Evolutionary conservation across 2,888 invertebrate genomes (phyloP), one percentile per base, ranked within the genome.

Genomic region (Blastobasis lacticolella): DNA sequence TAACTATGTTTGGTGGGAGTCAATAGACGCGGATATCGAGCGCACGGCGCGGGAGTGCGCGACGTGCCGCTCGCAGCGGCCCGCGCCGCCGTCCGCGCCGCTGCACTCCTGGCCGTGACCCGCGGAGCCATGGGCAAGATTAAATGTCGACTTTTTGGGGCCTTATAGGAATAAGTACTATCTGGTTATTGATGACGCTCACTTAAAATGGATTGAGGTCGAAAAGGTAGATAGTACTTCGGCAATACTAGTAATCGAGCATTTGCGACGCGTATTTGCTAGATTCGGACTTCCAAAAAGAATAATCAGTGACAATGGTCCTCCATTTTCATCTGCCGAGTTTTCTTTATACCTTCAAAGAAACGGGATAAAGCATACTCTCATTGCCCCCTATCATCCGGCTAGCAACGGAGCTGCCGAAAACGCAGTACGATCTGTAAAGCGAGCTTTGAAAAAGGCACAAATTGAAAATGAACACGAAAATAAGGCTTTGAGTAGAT

Each of bases 131-230:
- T 53, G 51, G 54, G 38, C 45, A 4, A 49, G 50, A 1, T 44
- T 56, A 2, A 43, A 56, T 45, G 6, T 56, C 9, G 57, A 60
- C 41, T 59, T 54, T 48, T 38, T 56, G 6, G 57, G 56, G 5
- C 57, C 59, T 5, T 56, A 53, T 37, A 37, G 44, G 44, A 56
- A 56, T 49, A 56, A 46, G 10, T 54, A 57, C n/a, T 64, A 60
- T 49, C 46, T 62, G 37, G 45, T 62, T 5, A 38, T 60, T 3
- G 51, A 60, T 0, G 62, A 64, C 37, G 61, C 61, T 0, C 55
- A 62, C 42, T 57, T 57, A 4, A 61, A 62, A 49, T 62, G 63
- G 62, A 50, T 63, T 5, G 63, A 63, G 37, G 61, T 44, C 8
- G 56, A 55, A 56, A 46, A 55, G 43, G 44, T 58, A 5, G 50